A percentile compares a stretch with the other conserved stretches of the same genome.
Conservation (phyloP, 2,113 vertebrate genomes). For the Petrocephalus microphthalmus region DNA sequence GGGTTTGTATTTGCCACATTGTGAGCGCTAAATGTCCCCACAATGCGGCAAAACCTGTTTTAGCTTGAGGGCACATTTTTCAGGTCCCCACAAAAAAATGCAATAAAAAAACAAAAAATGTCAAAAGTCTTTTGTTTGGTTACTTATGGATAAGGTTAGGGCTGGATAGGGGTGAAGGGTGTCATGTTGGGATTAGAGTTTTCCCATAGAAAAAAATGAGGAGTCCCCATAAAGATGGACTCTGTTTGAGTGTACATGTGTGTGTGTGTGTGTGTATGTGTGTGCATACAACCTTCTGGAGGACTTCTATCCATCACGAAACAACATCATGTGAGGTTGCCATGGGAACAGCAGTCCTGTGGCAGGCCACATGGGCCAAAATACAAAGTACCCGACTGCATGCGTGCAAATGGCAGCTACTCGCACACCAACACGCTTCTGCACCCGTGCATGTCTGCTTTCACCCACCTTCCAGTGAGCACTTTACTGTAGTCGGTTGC, state of each 20-base stretch:
- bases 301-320: conserved; percentile 1
- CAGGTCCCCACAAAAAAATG: too few species aligned
- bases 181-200: too few species aligned
- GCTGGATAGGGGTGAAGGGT: too few species aligned
- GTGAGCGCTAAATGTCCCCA: not conserved
- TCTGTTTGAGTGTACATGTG: not conserved
- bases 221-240: too few species aligned
- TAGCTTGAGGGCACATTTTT: too few species aligned
- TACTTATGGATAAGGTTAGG: too few species aligned
- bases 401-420: not conserved
- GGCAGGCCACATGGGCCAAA: not conserved
- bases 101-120: too few species aligned
- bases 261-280: not conserved
- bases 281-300: not conserved
- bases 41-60: too few species aligned
- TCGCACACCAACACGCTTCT: not conserved
- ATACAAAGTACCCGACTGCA: not conserved
- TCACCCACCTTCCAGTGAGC: not conserved
- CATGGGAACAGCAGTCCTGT: conserved; percentile 18
- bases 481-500: not conserved
- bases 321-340: not conserved
- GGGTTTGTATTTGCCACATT: not conserved
- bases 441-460: not conserved
- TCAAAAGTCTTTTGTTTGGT: too few species aligned
- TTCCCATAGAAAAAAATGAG: too few species aligned